phyloP scores from a whole-genome alignment of 2,888 invertebrate species.

The Lasioglossum zephyrum region DNA sequence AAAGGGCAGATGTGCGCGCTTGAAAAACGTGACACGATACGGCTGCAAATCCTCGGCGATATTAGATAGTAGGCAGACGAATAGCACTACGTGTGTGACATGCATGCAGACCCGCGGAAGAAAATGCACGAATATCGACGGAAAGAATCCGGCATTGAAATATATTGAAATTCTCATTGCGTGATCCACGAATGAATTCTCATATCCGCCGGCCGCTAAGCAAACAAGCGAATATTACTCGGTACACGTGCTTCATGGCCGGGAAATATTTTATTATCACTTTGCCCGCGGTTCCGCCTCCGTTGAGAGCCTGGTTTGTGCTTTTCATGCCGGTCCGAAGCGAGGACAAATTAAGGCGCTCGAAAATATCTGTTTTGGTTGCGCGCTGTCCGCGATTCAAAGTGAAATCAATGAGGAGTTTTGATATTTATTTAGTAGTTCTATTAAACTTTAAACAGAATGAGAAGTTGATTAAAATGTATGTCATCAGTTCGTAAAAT shows the following conservation, averaged over 20 bases:
- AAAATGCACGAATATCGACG: slow-evolving; percentile 10
- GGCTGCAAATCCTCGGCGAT: slow-evolving; percentile 74
- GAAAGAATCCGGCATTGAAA: slow-evolving; percentile 33
- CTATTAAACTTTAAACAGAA: neutral
- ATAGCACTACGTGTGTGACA: slow-evolving; percentile 40
- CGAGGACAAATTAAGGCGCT: neutral
- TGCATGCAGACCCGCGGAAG: slow-evolving; percentile 16
- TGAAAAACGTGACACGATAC: slow-evolving; percentile 74
- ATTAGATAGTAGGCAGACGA: slow-evolving; percentile 68
- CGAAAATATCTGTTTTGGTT: neutral
- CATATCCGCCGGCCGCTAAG: neutral
- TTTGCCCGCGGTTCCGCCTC: neutral
- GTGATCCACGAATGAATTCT: slow-evolving; percentile 11
- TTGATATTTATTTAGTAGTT: neutral
- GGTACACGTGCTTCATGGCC: neutral
- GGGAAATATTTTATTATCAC: neutral
- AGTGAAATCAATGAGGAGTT: neutral
- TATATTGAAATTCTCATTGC: slow-evolving; percentile 48
- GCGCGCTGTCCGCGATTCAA: neutral
- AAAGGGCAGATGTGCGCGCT: slow-evolving; percentile 64
- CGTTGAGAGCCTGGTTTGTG: neutral
- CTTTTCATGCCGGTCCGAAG: neutral
- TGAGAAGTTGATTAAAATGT: neutral
- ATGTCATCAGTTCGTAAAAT: neutral
- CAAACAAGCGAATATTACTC: neutral